phyloP scores from a whole-genome alignment of 92 coral and sea anemone species.

The Scolanthus callimorphus region DNA sequence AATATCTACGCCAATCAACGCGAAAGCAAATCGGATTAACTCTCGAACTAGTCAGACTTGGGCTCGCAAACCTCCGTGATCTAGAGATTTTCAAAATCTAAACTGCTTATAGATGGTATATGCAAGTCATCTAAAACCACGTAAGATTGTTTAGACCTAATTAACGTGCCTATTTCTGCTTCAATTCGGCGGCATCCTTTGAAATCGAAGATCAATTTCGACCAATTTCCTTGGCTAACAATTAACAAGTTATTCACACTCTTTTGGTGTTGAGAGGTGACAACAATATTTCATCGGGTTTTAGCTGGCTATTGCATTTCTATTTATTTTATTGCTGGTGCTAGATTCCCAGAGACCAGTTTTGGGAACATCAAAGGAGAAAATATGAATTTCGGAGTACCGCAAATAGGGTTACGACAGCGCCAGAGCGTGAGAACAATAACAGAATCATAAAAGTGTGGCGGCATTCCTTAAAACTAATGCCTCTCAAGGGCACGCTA shows the following conservation, averaged over 20 bases:
- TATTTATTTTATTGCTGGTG: constrained; percentile 63
- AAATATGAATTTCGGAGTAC: no score
- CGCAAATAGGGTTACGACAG: no score
- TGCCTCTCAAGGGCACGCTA: no score
- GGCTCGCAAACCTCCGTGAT: not conserved
- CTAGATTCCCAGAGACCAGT: constrained; percentile 13
- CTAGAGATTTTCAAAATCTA: not conserved
- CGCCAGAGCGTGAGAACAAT: no score
- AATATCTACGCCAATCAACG: constrained; percentile 67
- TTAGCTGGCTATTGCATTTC: constrained; percentile 55
- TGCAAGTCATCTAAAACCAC: constrained; percentile 16
- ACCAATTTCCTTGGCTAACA: constrained; percentile 97
- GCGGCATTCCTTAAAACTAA: no score
- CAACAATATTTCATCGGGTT: constrained; percentile 50
- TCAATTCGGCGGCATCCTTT: constrained; percentile 84
- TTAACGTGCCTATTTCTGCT: constrained; percentile 63
- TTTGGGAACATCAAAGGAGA: no score
- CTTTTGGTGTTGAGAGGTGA: constrained; percentile 73
- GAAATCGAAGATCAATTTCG: constrained; percentile 94
- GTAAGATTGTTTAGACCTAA: constrained; percentile 65
- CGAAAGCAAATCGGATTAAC: constrained; percentile 40
- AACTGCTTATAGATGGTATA: not conserved
- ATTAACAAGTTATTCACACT: constrained; percentile 92
- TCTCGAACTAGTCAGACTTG: no score
- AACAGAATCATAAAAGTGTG: no score